Conservation (phyloP, 2,797 vertebrate species). For the Tragopan temminckii region DNA sequence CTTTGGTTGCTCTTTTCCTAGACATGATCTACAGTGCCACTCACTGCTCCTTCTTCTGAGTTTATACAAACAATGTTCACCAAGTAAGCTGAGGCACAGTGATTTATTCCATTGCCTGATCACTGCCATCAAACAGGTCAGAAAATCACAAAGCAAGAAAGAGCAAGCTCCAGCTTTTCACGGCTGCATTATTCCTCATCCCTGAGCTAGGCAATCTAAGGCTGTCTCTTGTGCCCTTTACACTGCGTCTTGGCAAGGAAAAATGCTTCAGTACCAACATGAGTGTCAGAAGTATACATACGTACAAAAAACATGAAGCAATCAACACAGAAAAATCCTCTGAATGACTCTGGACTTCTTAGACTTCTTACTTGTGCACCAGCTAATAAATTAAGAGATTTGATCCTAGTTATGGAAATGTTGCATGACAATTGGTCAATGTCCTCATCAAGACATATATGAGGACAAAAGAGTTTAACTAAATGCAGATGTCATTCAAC, state of each 20-base stretch:
- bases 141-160: background rate
- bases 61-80: background rate
- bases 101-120: background rate
- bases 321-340: background rate
- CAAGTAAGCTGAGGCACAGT: background rate
- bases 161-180: background rate
- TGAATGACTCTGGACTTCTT: background rate
- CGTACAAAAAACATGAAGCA: background rate
- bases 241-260: background rate
- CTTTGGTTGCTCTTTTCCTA: background rate
- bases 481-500: background rate
- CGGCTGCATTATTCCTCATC: background rate
- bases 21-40: background rate
- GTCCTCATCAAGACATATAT: background rate
- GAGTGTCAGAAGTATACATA: background rate
- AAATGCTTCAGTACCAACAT: background rate
- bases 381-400: background rate
- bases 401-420: background rate
- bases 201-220: background rate
- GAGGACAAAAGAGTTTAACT: background rate
- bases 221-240: background rate
- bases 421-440: background rate
- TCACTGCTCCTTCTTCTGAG: background rate
- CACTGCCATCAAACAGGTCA: background rate
- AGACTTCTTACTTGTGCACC: background rate